Percentiles rank a stretch among this genome's conserved stretches.
These are phyloP conservation scores for Etheostoma perlongum DNA, from an alignment of 2,797 vertebrate genomes.

Conservation along the genomic window DNA sequence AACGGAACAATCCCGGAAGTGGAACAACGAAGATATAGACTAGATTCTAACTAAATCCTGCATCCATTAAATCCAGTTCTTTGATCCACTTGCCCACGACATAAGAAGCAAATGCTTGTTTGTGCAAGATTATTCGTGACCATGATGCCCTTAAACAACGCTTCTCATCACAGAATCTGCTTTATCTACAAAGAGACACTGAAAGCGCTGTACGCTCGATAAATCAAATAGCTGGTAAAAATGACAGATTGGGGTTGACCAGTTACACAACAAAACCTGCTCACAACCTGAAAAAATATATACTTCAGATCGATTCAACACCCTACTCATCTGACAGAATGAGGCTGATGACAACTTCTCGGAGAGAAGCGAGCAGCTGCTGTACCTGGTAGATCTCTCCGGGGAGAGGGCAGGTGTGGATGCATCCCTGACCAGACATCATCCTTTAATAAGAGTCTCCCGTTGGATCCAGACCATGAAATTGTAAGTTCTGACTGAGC, in stretches of 20 bases:
- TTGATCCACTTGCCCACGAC: not conserved
- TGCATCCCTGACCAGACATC: constrained; percentile 87
- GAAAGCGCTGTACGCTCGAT: constrained; percentile 28
- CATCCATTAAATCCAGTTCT: constrained; percentile 14
- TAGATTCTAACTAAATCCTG: constrained; percentile 22
- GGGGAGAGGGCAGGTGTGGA: constrained; percentile 88
- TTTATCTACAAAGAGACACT: constrained; percentile 34
- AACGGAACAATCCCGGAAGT: too few species aligned
- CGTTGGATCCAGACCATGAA: constrained; percentile 69
- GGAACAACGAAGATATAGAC: too few species aligned
- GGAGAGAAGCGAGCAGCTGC: constrained; percentile 54
- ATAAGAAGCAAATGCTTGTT: constrained; percentile 18
- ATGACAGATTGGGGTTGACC: constrained; percentile 73
- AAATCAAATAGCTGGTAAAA: constrained; percentile 52
- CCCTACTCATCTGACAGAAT: constrained; percentile 72
- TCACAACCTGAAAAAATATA: constrained; percentile 34
- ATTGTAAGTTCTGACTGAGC: constrained; percentile 80
- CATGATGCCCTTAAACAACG: constrained; percentile 7
- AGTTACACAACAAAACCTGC: constrained; percentile 47
- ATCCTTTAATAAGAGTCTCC: constrained; percentile 80
- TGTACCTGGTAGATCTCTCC: constrained; percentile 91
- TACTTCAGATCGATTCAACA: constrained; percentile 22
- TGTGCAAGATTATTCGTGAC: constrained; percentile 7
- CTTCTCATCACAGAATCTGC: constrained; percentile 14
- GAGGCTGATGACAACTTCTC: constrained; percentile 64